Percentiles rank a stretch among this genome's conserved stretches.
These are phyloP conservation scores for Tragelaphus strepsiceros DNA, from an alignment of 2,113 vertebrate genomes.

Conservation along the genomic window DNA sequence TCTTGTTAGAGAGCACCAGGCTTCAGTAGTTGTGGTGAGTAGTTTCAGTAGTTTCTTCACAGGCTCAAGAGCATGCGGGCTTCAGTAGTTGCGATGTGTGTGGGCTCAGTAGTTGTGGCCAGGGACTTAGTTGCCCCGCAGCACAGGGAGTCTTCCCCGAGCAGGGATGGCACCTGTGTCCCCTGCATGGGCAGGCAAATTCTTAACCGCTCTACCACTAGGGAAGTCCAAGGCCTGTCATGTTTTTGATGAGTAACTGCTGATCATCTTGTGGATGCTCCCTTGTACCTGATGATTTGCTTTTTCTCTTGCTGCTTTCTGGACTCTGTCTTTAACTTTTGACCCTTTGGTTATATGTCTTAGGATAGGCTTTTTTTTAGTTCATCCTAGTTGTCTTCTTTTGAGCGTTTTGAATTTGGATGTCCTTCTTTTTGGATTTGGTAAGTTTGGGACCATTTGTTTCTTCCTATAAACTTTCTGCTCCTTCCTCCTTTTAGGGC, in stretches of 20 bases:
- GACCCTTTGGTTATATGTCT: neutral
- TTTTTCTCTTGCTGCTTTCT: neutral
- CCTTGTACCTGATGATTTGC: neutral
- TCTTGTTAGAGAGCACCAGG: neutral
- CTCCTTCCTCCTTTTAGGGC: neutral
- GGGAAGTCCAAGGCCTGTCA: neutral
- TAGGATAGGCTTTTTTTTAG: neutral
- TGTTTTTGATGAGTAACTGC: neutral
- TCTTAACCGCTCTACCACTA: neutral
- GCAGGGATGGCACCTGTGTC: neutral
- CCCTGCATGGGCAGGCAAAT: neutral
- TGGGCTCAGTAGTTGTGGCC: neutral
- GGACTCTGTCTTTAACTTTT: neutral
- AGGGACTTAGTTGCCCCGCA: neutral
- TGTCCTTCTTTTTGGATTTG: neutral
- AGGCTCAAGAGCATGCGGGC: accelerated
- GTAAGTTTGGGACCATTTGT: neutral
- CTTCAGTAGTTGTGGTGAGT: neutral
- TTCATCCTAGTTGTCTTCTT: neutral
- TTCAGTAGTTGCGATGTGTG: neutral
- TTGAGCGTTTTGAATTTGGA: neutral
- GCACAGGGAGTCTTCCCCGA: neutral
- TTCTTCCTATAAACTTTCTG: neutral
- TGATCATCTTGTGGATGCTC: neutral
- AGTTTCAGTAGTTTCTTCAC: neutral